A percentile compares a stretch with the other conserved stretches of the same genome.
Conservation (phyloP, 2,113 vertebrate genomes). For the Vombatus ursinus region DNA sequence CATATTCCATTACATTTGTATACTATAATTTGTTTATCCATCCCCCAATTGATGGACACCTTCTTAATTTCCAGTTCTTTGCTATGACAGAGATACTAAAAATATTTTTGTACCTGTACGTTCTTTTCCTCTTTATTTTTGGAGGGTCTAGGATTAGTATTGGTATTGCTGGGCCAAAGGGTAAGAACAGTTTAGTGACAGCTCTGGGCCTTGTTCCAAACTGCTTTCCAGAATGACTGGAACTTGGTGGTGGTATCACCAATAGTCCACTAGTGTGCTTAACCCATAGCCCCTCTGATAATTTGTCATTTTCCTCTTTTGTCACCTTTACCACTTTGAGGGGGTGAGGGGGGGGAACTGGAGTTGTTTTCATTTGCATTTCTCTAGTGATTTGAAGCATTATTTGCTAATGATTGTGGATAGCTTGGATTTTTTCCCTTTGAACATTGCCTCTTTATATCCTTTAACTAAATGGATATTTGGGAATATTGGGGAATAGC, state of each 20-base stretch:
- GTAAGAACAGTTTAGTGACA: background rate
- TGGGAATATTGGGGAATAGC: background rate
- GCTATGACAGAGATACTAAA: background rate
- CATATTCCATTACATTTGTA: background rate
- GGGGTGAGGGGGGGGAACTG: background rate
- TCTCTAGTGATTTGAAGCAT: background rate
- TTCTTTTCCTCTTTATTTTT: background rate
- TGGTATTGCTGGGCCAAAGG: background rate
- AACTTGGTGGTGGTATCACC: background rate
- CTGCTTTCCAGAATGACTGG: background rate
- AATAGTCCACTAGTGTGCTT: background rate
- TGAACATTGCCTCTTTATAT: background rate
- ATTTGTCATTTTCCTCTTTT: background rate
- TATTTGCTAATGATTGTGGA: background rate
- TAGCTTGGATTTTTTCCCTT: background rate
- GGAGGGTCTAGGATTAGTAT: background rate
- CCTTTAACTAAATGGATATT: background rate
- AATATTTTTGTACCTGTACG: background rate
- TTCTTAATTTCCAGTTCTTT: background rate
- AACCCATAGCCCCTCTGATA: background rate
- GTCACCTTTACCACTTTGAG: background rate
- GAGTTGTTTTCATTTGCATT: background rate
- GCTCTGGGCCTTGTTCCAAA: background rate
- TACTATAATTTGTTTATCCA: background rate
- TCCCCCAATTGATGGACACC: background rate